Percentiles rank a stretch among this genome's conserved stretches.
Conservation (phyloP, 1,140 invertebrate species). For the Phymastichus coffea region DNA sequence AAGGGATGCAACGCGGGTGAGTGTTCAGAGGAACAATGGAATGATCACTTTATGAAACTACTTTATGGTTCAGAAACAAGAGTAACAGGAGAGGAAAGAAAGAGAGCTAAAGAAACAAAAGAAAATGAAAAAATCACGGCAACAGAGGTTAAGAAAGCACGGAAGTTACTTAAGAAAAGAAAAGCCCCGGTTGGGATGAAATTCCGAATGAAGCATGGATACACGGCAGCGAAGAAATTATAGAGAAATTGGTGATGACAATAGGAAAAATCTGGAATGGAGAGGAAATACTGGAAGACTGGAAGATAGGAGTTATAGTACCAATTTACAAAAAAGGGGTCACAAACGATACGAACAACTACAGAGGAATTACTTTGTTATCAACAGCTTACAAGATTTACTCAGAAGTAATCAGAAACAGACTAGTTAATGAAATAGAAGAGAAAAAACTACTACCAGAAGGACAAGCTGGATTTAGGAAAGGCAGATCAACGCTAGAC, state of each 20-base stretch:
- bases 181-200: not conserved
- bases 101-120: too few relatives aligned
- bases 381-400: not conserved
- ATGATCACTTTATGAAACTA: too few relatives aligned
- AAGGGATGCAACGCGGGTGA: too few relatives aligned
- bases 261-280: too few relatives aligned
- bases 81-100: too few relatives aligned
- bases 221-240: not conserved
- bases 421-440: not conserved
- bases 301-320: not conserved
- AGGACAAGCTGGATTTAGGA: not conserved
- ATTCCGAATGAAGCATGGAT: too few relatives aligned
- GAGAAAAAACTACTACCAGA: not conserved
- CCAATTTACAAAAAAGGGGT: too few relatives aligned
- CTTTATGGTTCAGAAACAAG: too few relatives aligned
- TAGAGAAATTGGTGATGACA: too few relatives aligned
- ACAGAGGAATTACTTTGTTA: too few relatives aligned
- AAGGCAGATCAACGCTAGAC: not conserved
- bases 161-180: not conserved
- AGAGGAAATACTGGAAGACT: not conserved
- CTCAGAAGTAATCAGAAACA: too few relatives aligned
- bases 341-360: too few relatives aligned
- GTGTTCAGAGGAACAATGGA: not conserved
- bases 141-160: not conserved
- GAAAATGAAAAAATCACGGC: not conserved